Conservation (phyloP, 2,797 vertebrate species). For the Scarus forsteni region DNA sequence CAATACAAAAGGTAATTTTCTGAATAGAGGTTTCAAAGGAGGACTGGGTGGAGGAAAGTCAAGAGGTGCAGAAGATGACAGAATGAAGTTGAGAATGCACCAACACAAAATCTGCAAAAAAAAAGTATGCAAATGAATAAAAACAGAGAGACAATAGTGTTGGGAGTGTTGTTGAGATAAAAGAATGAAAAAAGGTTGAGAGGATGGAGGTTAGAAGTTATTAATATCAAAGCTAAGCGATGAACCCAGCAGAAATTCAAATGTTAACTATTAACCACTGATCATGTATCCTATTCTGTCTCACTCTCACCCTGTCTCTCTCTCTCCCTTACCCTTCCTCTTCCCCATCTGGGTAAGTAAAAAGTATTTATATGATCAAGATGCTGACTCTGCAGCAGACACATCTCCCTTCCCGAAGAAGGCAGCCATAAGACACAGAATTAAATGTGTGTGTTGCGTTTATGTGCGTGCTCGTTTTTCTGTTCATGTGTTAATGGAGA, state of each 20-base stretch:
- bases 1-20: constrained; percentile 33
- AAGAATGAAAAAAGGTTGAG: constrained; percentile 6
- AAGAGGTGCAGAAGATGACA: constrained; percentile 25
- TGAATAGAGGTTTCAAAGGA: constrained; percentile 2
- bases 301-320: constrained; percentile 6
- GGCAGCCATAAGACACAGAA: constrained; percentile 67
- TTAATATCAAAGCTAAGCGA: constrained; percentile 36
- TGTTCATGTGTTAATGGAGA: constrained; percentile 39
- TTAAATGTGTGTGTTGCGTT: constrained; percentile 67
- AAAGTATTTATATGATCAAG: constrained; percentile 74
- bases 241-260: constrained; percentile 13
- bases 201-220: constrained; percentile 33
- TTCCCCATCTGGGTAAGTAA: constrained; percentile 31
- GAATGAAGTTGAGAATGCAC: constrained; percentile 17
- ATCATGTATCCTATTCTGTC: not conserved
- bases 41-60: constrained; percentile 48
- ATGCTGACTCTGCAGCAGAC: constrained; percentile 65
- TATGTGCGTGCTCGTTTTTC: constrained; percentile 50
- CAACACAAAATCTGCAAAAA: constrained; percentile 3
- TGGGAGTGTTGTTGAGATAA: not conserved
- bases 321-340: not conserved
- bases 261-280: not conserved
- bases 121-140: constrained; percentile 3
- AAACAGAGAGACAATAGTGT: not conserved
- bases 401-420: constrained; percentile 65